These are phyloP conservation scores for Oncorhynchus tshawytscha DNA, from an alignment of 2,113 vertebrate species.

Conservation along the genomic window DNA sequence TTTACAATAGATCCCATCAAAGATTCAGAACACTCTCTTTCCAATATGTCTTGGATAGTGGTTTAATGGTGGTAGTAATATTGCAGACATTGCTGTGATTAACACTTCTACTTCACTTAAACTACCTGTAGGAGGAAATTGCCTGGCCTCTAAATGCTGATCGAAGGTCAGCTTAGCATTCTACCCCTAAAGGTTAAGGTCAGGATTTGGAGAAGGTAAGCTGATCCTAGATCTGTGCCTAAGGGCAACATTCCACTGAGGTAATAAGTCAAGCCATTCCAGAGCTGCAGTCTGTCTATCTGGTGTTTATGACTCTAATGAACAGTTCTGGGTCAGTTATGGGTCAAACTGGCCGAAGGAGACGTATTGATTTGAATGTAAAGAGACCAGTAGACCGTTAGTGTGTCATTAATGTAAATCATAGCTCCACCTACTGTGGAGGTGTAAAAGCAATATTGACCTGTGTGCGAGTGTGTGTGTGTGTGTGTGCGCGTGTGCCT, in stretches of 20 bases:
- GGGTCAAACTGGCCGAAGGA: constrained; percentile 40
- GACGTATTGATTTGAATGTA: constrained; percentile 56
- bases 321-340: constrained; percentile 44
- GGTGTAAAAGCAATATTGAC: constrained; percentile 39
- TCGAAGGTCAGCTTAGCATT: no score
- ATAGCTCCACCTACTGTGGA: no score
- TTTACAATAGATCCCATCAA: constrained; percentile 35
- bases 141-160: not conserved
- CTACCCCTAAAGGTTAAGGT: no score
- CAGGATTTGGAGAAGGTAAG: no score
- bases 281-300: constrained; percentile 13
- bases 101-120: constrained; percentile 39
- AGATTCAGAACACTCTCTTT: constrained; percentile 33
- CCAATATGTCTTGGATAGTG: constrained; percentile 26
- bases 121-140: no score
- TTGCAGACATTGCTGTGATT: constrained; percentile 33
- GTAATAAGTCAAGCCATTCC: not conserved
- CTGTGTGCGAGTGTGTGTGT: not conserved
- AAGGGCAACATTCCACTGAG: no score
- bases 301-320: constrained; percentile 50
- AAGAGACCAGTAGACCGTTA: constrained; percentile 34
- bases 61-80: constrained; percentile 44
- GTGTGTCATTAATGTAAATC: constrained; percentile 45
- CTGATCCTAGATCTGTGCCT: no score
- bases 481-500: not conserved